A percentile compares a stretch with the other conserved stretches of the same genome.
phyloP scores from a whole-genome alignment of 2,888 invertebrate species.

The Rhopalosiphum nymphaeae region DNA sequence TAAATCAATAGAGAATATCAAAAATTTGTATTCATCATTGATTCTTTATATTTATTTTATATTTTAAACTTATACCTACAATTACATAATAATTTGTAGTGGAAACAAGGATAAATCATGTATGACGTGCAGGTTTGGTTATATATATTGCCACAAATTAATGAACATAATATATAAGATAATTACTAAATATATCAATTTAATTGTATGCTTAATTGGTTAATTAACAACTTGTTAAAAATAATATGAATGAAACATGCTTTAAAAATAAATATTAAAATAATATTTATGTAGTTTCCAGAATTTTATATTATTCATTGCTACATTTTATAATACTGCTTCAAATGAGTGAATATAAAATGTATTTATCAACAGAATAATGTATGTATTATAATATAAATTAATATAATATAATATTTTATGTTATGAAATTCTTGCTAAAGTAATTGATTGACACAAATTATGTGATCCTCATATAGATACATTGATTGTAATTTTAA shows the following conservation, averaged over 20 bases:
- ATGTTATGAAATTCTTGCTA: not conserved
- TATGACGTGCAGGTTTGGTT: not conserved
- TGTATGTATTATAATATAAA: not conserved
- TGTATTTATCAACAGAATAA: not conserved
- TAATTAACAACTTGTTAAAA: not conserved
- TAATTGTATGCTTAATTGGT: not conserved
- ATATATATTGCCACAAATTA: conserved; percentile 3
- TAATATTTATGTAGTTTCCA: not conserved
- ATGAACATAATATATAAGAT: conserved; percentile 15
- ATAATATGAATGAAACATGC: not conserved
- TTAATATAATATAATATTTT: not conserved
- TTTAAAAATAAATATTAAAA: not conserved
- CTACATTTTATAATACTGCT: not conserved
- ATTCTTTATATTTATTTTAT: not conserved
- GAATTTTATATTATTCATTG: not conserved
- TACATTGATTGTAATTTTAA: not conserved
- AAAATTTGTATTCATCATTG: not conserved
- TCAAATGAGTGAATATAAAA: not conserved
- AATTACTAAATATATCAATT: not conserved
- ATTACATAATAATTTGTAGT: not conserved
- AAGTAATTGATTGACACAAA: not conserved
- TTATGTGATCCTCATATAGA: not conserved
- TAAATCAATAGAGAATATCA: not conserved
- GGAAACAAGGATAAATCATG: conserved; percentile 15
- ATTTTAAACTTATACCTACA: not conserved